phyloP scores from a whole-genome alignment of 2,888 invertebrate species.

The Drosophila testacea region DNA sequence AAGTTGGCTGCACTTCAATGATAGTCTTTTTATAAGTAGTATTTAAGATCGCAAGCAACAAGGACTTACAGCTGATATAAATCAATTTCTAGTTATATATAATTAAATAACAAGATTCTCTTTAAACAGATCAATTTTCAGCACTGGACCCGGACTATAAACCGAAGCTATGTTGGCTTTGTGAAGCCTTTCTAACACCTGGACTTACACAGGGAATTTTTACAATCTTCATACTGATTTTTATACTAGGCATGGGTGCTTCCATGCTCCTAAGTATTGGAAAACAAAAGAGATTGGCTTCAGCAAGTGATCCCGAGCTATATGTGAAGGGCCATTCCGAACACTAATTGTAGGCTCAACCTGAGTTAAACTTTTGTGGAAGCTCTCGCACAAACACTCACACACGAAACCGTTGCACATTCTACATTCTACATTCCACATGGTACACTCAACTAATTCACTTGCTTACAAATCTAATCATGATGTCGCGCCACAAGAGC shows the following conservation, averaged over 20 bases:
- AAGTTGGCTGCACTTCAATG: too few relatives aligned
- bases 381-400: conserved; percentile 39
- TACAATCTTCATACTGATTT: conserved; percentile 32
- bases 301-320: conserved; percentile 40
- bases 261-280: conserved; percentile 57
- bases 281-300: conserved; percentile 31
- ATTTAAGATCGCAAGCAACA: too few relatives aligned
- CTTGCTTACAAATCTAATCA: conserved; percentile 74
- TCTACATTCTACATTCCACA: conserved; percentile 22
- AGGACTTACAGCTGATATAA: too few relatives aligned
- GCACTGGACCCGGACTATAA: conserved; percentile 32
- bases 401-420: conserved; percentile 9
- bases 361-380: conserved; percentile 16
- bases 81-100: not conserved
- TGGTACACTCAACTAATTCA: conserved; percentile 59
- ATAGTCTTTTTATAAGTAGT: too few relatives aligned
- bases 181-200: conserved; percentile 35
- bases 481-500: conserved; percentile 10
- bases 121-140: not conserved
- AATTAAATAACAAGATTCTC: not conserved
- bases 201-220: conserved; percentile 48
- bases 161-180: conserved; percentile 52
- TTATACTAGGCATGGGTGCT: conserved; percentile 45
- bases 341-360: too few relatives aligned
- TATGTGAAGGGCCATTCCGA: conserved; percentile 25